Evolutionary conservation across 2,113 vertebrate species (phyloP).

Genomic region (Atherinomorus stipes): DNA sequence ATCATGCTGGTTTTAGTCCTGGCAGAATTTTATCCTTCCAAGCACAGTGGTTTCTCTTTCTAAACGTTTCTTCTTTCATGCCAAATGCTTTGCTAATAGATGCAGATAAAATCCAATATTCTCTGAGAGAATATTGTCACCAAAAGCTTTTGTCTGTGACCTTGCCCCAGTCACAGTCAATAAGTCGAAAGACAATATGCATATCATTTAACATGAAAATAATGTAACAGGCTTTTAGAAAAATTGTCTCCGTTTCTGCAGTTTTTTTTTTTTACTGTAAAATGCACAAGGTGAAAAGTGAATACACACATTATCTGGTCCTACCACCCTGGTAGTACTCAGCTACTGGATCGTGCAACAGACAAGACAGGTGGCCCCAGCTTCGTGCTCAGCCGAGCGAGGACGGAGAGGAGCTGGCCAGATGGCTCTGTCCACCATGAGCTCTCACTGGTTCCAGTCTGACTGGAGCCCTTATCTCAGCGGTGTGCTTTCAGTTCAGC

Average conservation of each 20-base stretch:
- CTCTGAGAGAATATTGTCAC: conserved; percentile 62
- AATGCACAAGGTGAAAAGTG: conserved; percentile 24
- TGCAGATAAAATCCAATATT: conserved; percentile 67
- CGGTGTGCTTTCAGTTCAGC: conserved; percentile 55
- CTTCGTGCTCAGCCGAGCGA: conserved; percentile 74
- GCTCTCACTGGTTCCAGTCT: conserved; percentile 63
- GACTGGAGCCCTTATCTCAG: conserved; percentile 72
- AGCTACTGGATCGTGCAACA: conserved; percentile 49
- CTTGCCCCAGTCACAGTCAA: conserved; percentile 57
- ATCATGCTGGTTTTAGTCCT: conserved; percentile 21
- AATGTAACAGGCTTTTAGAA: conserved; percentile 48
- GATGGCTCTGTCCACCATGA: conserved; percentile 75
- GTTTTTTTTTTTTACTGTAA: conserved; percentile 8
- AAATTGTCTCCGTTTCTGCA: conserved; percentile 13
- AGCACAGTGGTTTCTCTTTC: conserved; percentile 43
- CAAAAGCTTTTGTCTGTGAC: conserved; percentile 55
- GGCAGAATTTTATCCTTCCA: conserved; percentile 32
- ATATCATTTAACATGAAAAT: conserved; percentile 52
- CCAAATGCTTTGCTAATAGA: conserved; percentile 61
- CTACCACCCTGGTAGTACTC: conserved; percentile 39
- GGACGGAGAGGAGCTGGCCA: conserved; percentile 63
- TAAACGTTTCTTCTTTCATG: conserved; percentile 56
- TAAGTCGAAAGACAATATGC: conserved; percentile 57
- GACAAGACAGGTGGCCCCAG: conserved; percentile 69
- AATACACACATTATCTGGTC: conserved; percentile 53